phyloP scores from a whole-genome alignment of 30 jellyfish, hydroid and myxozoan genomes.

The Phacellophora camtschatica region DNA sequence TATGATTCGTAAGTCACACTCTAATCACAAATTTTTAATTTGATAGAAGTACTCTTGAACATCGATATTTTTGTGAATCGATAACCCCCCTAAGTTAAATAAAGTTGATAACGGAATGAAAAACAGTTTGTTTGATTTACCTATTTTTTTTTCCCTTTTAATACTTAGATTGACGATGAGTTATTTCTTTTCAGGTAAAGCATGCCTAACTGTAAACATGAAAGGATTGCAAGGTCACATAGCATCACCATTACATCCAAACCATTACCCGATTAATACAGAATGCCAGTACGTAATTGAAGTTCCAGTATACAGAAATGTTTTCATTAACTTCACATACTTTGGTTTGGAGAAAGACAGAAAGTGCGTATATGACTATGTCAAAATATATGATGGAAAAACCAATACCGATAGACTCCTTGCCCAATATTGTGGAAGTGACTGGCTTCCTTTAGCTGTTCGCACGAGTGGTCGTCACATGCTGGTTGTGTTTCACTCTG shows the following conservation, averaged over 20 bases:
- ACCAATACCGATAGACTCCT: slow-evolving; percentile 23
- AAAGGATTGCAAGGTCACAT: slow-evolving; percentile 41
- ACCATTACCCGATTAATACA: slow-evolving; percentile 54
- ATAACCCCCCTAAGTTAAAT: too few relatives aligned
- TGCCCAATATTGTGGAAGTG: slow-evolving; percentile 68
- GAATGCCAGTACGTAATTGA: slow-evolving; percentile 57
- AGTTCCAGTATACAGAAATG: slow-evolving; percentile 28
- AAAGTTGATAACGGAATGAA: too few relatives aligned
- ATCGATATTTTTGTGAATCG: too few relatives aligned
- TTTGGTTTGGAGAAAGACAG: slow-evolving; percentile 79
- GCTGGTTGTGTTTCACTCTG: slow-evolving; percentile 73
- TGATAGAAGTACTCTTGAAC: too few relatives aligned
- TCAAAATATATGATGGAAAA: slow-evolving; percentile 66
- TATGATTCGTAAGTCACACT: too few relatives aligned
- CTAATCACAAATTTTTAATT: too few relatives aligned
- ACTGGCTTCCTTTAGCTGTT: slow-evolving; percentile 60
- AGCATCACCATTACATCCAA: slow-evolving; percentile 70
- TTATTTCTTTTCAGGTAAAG: slow-evolving; percentile 31
- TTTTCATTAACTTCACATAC: slow-evolving; percentile 59
- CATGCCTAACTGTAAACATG: slow-evolving; percentile 10
- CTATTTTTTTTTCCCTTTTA: too few relatives aligned
- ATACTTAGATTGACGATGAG: too few relatives aligned
- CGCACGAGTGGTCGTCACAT: slow-evolving; percentile 73
- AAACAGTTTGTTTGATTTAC: too few relatives aligned
- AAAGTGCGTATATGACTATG: slow-evolving; percentile 76